Evolutionary conservation across 2,113 vertebrate genomes (phyloP).

Genomic region (Gulo gulo): DNA sequence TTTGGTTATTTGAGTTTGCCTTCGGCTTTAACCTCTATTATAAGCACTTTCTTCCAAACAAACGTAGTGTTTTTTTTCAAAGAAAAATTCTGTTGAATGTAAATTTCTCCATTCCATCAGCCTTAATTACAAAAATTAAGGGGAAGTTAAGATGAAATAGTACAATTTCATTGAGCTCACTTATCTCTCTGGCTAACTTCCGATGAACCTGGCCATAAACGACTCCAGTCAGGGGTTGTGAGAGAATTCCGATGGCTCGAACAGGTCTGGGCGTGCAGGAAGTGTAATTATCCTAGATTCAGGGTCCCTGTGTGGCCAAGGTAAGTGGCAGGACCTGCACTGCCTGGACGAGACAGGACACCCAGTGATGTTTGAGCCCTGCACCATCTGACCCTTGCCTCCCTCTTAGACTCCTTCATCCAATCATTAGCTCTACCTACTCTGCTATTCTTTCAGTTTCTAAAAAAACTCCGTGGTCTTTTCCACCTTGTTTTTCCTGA

Average conservation of each 20-base stretch:
- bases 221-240: not conserved
- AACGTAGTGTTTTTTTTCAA: not conserved
- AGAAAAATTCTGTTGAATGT: not conserved
- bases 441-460: not conserved
- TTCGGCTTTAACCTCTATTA: not conserved
- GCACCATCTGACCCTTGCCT: not conserved
- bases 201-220: not conserved
- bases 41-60: not conserved
- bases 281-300: not conserved
- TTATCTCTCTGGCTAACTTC: not conserved
- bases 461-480: not conserved
- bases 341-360: not conserved
- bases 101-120: not conserved
- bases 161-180: not conserved
- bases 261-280: not conserved
- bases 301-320: not conserved
- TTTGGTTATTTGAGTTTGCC: not conserved
- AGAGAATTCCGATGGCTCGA: not conserved
- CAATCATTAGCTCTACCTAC: not conserved
- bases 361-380: not conserved
- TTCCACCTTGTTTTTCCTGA: not conserved
- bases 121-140: not conserved
- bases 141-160: not conserved
- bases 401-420: not conserved
- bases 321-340: not conserved